These are phyloP conservation scores for Discoglossus pictus DNA, from an alignment of 2,797 vertebrate genomes.

Conservation along the genomic window DNA sequence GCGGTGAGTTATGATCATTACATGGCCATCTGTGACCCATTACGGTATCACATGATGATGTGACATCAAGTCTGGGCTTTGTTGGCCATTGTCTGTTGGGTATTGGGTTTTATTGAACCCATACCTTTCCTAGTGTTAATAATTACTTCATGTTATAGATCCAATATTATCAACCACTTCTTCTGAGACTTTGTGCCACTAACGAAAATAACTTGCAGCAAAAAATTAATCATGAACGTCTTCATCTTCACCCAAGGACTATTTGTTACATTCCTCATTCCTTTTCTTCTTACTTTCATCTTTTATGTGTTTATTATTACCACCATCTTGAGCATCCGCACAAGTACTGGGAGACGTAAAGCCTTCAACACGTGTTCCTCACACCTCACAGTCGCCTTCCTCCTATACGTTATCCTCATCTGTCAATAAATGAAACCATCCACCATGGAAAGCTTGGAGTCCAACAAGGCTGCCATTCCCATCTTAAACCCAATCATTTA, in stretches of 20 bases:
- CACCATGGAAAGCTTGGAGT: too few relatives aligned
- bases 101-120: not conserved
- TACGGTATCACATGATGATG: slow-evolving; percentile 1
- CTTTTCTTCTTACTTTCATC: not conserved
- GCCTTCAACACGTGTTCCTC: too few relatives aligned
- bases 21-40: slow-evolving; percentile 1
- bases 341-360: not conserved
- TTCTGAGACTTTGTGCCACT: not conserved
- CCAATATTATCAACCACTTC: slow-evolving; percentile 6
- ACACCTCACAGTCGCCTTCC: not conserved
- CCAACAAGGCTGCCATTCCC: too few relatives aligned
- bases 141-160: not conserved
- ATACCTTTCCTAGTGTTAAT: not conserved
- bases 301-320: slow-evolving; percentile 2
- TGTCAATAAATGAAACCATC: too few relatives aligned
- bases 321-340: not conserved
- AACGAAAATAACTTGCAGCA: not conserved
- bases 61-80: not conserved
- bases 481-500: too few relatives aligned
- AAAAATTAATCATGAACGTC: not conserved
- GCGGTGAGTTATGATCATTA: slow-evolving; percentile 13
- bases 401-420: too few relatives aligned
- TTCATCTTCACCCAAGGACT: not conserved
- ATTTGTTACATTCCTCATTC: not conserved
- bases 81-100: not conserved